Base-by-base conservation (phyloP, 2,113 vertebrate genomes). In the Mus spicilegus region DNA sequence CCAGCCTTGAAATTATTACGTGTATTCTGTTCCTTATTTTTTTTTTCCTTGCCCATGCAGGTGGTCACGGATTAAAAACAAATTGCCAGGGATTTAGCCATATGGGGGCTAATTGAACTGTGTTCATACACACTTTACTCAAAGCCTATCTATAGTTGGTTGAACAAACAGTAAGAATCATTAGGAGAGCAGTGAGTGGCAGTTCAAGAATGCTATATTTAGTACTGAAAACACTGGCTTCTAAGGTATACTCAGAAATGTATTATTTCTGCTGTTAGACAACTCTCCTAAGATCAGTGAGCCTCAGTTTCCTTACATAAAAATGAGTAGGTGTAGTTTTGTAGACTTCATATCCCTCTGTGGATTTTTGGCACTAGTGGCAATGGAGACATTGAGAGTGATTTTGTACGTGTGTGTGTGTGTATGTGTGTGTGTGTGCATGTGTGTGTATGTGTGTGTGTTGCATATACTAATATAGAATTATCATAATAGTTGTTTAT, bases 101-200 rank as follows among this genome's bases (percentile, higher is more conserved):
- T 56, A 75, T 36, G 20, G 67, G 56, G 13, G 56, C 81, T 90
- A 82, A 93, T 84, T 76, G 51, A 87, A 95, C 69, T 96, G 14
- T 93, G 51, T 87, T 39, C 67, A 70, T 90, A 90, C 42, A 87
- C 80, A 69, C 14, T 63, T 90, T 87, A 84, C 70, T 72, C 22
- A 84, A 96, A 91, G 75, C 3, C 42, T 65, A 72, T 39, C 22
- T 49, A 49, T 70, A 93, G 69, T 63, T 87, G 17, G 9, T 63
- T 91, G 82, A 93, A 73, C 51, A 61, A 91, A 95, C 76, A 82
- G 49, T 90, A 87, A 95, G 69, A 96, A 93, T 20, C 22, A 88
- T 76, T 87, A 82, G 61, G 22, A 39, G 10, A 82, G 87, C 30
- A 67, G 8, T 69, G 51, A 84, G 61, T 91, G 9, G 17, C 84